Conservation (phyloP, 2,797 vertebrate species). For the Arnoldichthys spilopterus region DNA sequence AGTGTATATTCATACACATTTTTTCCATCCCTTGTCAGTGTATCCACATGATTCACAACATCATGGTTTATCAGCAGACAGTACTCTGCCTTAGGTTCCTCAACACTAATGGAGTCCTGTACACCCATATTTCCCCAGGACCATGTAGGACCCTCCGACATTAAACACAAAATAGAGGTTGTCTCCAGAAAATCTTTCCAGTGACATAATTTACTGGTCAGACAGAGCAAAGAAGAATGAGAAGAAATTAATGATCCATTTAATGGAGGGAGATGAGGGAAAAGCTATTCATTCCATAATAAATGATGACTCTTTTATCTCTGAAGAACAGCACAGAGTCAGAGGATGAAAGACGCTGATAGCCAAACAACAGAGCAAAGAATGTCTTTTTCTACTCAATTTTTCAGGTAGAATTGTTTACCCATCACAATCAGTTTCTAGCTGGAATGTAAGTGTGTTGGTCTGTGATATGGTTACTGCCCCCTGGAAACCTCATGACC, state of each 20-base stretch:
- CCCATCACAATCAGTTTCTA: slow-evolving; percentile 35
- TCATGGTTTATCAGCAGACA: background rate
- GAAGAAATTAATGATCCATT: slow-evolving; percentile 47
- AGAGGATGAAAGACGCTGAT: slow-evolving; percentile 32
- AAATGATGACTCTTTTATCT: slow-evolving; percentile 36
- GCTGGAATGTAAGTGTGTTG: slow-evolving; percentile 19
- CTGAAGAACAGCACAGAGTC: slow-evolving; percentile 20
- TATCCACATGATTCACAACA: background rate
- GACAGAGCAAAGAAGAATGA: slow-evolving; percentile 10
- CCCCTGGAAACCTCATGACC: background rate
- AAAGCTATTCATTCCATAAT: slow-evolving; percentile 33
- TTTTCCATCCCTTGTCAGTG: background rate
- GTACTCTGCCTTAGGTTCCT: background rate
- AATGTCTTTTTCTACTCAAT: slow-evolving; percentile 7
- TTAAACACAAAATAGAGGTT: slow-evolving; percentile 19
- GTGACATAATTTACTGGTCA: slow-evolving; percentile 19
- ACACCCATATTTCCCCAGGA: background rate
- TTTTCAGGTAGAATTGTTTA: slow-evolving; percentile 34
- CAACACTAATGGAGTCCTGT: background rate
- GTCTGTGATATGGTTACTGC: slow-evolving; percentile 21
- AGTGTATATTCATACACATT: background rate
- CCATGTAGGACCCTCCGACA: background rate
- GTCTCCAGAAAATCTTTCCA: slow-evolving; percentile 19
- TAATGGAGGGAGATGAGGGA: background rate
- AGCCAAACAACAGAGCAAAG: background rate